Base-by-base conservation (phyloP, 2,797 vertebrate species). In the Phylloscopus collybita region DNA sequence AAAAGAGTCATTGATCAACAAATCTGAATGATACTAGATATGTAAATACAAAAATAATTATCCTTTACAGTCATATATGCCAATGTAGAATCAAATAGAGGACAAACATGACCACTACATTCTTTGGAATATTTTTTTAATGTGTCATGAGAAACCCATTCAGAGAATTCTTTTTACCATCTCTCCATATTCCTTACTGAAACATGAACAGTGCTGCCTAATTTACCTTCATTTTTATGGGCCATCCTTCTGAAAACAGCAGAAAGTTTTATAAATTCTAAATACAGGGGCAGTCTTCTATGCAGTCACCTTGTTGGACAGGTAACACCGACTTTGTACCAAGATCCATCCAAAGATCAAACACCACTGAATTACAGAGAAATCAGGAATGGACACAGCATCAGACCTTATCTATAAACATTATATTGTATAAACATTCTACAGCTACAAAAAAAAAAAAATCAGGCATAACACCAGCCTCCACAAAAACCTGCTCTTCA, bases 71-170 rank as follows among this genome's bases (percentile, higher is more conserved):
- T 72, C 8, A 12, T 12, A 9, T 56, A 20, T 38, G 16, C 2
- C 47, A 72, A 59, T 29, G 6, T 5, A 61, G 10, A 51, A 50
- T 69, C 13, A 56, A 92, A 61, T 16, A 16, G 25, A 69, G 13
- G 9, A 80, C 11, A 81, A 66, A 81, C 32, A 13, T 70, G 59
- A 62, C 10, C 13, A 32, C 16, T 65, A 79, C 51, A 62, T 62
- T 20, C 10, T 62, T 32, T 15, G 30, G 7, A 86, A 75, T 79
- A 23, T 62, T 92, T 56, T 44, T 57, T 27, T 22, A 70, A 75
- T 19, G 1, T 50, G 25, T 34, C 3, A 7, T 32, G 11, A 5
- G 8, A 83, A 92, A 65, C 4, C 0, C 0, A 25, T 25, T 53
- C 44, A 60, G 34, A 82, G 32, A 25, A 8, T 34, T 83, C 34